Conservation (phyloP, 2,797 vertebrate genomes). For the Acropternis orthonyx region DNA sequence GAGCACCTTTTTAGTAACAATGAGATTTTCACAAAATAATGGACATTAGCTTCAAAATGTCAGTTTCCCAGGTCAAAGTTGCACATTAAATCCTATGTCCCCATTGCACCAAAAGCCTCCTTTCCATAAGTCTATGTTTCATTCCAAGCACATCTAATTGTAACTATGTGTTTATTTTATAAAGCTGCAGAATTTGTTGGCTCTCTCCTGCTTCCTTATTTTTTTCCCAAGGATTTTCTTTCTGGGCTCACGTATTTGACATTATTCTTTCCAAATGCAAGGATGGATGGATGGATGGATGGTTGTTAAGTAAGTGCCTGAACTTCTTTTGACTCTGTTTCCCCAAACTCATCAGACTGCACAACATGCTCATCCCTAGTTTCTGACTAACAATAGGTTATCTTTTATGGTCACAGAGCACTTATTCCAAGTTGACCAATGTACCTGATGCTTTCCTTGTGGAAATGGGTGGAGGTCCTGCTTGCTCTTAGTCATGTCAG, state of each 20-base stretch:
- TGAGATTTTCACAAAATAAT: background rate
- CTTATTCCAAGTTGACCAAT: background rate
- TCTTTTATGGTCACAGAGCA: background rate
- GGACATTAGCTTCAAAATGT: background rate
- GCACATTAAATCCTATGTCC: background rate
- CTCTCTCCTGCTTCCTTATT: background rate
- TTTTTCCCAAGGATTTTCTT: background rate
- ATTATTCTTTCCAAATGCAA: background rate
- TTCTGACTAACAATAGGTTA: background rate
- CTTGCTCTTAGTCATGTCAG: background rate
- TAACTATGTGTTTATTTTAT: background rate
- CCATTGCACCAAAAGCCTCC: background rate
- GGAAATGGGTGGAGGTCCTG: constrained; percentile 36
- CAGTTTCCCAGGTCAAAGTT: background rate
- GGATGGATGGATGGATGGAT: background rate
- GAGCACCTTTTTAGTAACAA: background rate
- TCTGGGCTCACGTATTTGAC: background rate
- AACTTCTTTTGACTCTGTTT: background rate
- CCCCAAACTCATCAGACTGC: background rate
- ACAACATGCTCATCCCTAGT: background rate
- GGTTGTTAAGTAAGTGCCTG: background rate
- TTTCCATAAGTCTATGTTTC: background rate
- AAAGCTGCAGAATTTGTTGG: background rate
- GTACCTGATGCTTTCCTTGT: background rate
- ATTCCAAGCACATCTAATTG: background rate